A percentile compares a stretch with the other conserved stretches of the same genome.
Conservation (phyloP, 2,888 invertebrate genomes). For the Temnothorax rugatulus region DNA sequence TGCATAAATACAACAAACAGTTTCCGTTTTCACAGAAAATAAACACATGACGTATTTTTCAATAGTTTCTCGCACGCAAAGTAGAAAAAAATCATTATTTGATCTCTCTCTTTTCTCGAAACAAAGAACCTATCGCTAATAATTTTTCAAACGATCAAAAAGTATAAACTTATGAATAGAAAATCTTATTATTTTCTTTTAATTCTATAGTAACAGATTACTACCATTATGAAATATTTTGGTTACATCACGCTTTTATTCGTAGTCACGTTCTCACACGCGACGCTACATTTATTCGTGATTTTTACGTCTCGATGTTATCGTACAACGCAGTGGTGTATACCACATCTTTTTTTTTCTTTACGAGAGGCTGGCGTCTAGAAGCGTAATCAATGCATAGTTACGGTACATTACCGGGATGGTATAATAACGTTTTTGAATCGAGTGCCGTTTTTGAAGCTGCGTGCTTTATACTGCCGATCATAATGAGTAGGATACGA, state of each 20-base stretch:
- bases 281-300: constrained; percentile 4
- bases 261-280: not conserved
- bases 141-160: not conserved
- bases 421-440: constrained; percentile 47
- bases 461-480: constrained; percentile 33
- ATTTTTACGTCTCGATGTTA: constrained; percentile 11
- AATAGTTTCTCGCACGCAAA: not conserved
- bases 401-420: constrained; percentile 27
- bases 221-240: not conserved
- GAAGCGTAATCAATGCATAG: constrained; percentile 28
- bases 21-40: not conserved
- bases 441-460: constrained; percentile 24
- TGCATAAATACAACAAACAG: constrained; percentile 6
- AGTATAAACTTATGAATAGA: not conserved
- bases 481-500: constrained; percentile 46
- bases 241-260: not conserved
- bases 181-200: not conserved
- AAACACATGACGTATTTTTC: not conserved
- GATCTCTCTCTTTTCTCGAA: not conserved
- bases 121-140: not conserved
- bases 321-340: not conserved
- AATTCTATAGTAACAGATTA: not conserved
- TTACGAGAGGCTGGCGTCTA: not conserved
- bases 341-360: constrained; percentile 22
- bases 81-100: not conserved